Evolutionary conservation across 35 echinoderm and acorn worm genomes (phyloP).

Genomic region (Strongylocentrotus purpuratus): DNA sequence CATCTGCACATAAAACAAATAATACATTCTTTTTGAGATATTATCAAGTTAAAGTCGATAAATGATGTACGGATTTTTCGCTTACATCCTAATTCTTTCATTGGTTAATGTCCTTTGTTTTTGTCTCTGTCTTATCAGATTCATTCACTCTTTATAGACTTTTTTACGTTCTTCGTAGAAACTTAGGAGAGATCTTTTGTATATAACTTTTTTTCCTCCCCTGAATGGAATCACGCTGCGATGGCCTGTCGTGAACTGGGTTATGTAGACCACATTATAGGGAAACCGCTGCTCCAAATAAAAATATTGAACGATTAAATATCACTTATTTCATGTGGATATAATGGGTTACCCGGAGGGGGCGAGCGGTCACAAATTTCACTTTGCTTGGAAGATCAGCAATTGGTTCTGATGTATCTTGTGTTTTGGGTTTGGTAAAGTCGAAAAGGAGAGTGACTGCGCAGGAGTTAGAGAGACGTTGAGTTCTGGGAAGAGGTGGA

Average conservation of each 20-base stretch:
- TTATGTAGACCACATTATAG: background rate
- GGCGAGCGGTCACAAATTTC: background rate
- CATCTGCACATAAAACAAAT: no score
- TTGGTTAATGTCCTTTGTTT: no score
- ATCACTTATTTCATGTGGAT: slow-evolving; percentile 18
- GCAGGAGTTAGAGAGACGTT: no score
- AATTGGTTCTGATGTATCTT: no score
- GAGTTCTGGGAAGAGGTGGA: no score
- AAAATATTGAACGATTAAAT: slow-evolving; percentile 20
- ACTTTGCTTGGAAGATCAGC: background rate
- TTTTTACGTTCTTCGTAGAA: background rate
- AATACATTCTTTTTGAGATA: background rate
- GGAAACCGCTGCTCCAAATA: slow-evolving; percentile 2
- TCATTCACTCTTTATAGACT: background rate
- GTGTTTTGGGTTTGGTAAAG: no score
- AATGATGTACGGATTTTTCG: no score
- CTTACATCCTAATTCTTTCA: no score
- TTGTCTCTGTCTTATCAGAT: no score
- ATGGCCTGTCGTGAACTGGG: background rate
- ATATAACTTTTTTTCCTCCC: background rate
- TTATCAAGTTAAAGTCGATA: background rate
- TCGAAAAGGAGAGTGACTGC: no score
- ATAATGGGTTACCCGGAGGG: background rate
- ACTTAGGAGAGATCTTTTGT: background rate
- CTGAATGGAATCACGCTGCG: background rate